Conservation (phyloP, 2,797 vertebrate genomes). For the Lates japonicus region DNA sequence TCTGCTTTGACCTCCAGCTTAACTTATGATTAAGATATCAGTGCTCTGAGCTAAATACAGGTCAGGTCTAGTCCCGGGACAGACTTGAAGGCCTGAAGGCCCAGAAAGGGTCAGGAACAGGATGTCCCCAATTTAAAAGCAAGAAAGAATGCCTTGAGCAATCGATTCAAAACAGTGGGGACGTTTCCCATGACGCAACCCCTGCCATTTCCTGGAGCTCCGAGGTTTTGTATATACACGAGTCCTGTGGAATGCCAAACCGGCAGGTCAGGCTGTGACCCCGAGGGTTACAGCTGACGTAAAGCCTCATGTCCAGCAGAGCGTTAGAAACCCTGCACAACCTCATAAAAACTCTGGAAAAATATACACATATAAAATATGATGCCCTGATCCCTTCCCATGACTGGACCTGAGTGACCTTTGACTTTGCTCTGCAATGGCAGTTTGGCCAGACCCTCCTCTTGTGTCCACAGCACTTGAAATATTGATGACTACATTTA, state of each 20-base stretch:
- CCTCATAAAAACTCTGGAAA: conserved; percentile 45
- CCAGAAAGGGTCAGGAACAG: conserved; percentile 58
- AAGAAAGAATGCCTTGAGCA: conserved; percentile 59
- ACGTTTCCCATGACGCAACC: conserved; percentile 80
- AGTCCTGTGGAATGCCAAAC: conserved; percentile 42
- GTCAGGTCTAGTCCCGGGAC: conserved; percentile 43
- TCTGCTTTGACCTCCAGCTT: conserved; percentile 40
- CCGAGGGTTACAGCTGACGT: conserved; percentile 62
- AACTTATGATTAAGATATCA: conserved; percentile 18
- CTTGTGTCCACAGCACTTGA: not conserved
- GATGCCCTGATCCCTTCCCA: not conserved
- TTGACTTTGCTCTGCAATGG: conserved; percentile 5
- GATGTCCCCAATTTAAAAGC: conserved; percentile 58
- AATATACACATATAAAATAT: conserved; percentile 31
- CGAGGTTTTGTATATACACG: conserved; percentile 68
- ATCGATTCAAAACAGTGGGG: conserved; percentile 44
- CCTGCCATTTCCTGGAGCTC: conserved; percentile 64
- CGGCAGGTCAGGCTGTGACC: conserved; percentile 42
- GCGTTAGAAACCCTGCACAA: conserved; percentile 8
- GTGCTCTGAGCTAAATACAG: conserved; percentile 23
- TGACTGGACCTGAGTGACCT: conserved; percentile 25
- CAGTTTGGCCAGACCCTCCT: conserved; percentile 15
- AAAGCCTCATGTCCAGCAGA: conserved; percentile 35
- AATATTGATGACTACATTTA: conserved; percentile 1
- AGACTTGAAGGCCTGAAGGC: conserved; percentile 19